phyloP scores from a whole-genome alignment of 2,113 vertebrate genomes.

The Atractosteus spatula region DNA sequence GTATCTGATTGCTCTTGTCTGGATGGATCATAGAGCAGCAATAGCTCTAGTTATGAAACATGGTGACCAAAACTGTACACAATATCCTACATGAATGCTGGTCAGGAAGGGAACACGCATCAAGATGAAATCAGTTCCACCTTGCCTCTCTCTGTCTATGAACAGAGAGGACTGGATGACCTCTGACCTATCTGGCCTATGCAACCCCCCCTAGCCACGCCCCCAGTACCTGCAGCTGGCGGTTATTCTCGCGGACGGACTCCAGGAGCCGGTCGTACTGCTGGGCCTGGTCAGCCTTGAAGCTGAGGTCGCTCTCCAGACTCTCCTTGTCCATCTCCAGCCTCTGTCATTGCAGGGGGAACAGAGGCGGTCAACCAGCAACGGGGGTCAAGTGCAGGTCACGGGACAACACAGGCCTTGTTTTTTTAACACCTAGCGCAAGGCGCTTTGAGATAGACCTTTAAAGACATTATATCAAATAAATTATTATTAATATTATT shows the following conservation, averaged over 20 bases:
- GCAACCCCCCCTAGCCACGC: too few species aligned
- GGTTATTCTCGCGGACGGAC: constrained; percentile 82
- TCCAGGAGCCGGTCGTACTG: constrained; percentile 84
- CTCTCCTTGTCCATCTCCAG: constrained; percentile 79
- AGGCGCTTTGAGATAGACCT: not conserved
- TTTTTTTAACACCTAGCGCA: not conserved
- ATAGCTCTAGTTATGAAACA: too few species aligned
- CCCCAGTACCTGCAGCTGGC: constrained; percentile 80
- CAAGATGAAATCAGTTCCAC: too few species aligned
- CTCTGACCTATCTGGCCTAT: too few species aligned
- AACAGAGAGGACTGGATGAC: too few species aligned
- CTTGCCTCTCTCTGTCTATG: too few species aligned
- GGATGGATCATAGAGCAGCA: too few species aligned
- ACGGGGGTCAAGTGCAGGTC: not conserved
- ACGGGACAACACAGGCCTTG: too few species aligned
- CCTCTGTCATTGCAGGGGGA: constrained; percentile 58
- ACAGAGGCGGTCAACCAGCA: constrained; percentile 13
- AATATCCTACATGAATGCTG: too few species aligned
- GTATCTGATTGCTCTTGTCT: too few species aligned
- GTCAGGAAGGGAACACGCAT: too few species aligned
- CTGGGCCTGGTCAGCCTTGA: constrained; percentile 81
- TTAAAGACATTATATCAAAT: not conserved
- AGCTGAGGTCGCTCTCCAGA: constrained; percentile 82
- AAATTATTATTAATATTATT: not conserved
- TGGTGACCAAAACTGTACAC: too few species aligned